These are phyloP conservation scores for Palythoa heliodiscus DNA, from an alignment of 92 coral and sea anemone species.

Conservation along the genomic window DNA sequence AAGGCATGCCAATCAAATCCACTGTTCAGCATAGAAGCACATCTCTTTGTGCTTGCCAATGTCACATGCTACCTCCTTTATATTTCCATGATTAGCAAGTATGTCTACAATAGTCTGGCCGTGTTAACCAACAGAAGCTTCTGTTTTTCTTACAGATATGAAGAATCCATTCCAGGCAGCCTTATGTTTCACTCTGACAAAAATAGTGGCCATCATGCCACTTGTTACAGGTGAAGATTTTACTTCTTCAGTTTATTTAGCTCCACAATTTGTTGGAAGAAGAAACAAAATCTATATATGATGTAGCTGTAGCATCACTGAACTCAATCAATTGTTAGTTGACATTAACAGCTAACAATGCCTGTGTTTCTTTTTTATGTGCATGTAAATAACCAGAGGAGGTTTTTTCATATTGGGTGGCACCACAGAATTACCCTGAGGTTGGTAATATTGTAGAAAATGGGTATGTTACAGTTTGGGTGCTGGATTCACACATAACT, in stretches of 20 bases:
- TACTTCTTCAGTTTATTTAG: neutral
- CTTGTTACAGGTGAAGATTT: neutral
- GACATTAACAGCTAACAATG: neutral
- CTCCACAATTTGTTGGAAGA: too few relatives aligned
- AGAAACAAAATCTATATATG: too few relatives aligned
- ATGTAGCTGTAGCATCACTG: too few relatives aligned
- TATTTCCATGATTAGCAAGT: too few relatives aligned
- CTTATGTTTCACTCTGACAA: neutral
- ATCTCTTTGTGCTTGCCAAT: too few relatives aligned
- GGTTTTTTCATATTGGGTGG: slow-evolving; percentile 70
- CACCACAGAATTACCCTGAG: slow-evolving; percentile 75
- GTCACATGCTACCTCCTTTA: too few relatives aligned
- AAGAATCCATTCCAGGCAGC: neutral
- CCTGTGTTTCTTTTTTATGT: neutral
- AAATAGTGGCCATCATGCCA: slow-evolving; percentile 4
- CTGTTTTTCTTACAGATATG: neutral
- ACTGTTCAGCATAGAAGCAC: too few relatives aligned
- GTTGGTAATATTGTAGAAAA: slow-evolving; percentile 29
- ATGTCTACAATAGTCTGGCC: too few relatives aligned
- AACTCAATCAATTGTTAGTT: neutral
- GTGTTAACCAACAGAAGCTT: too few relatives aligned
- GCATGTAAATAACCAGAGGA: slow-evolving; percentile 62
- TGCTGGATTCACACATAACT: neutral
- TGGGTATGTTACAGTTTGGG: neutral
- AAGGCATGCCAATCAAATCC: too few relatives aligned